These are phyloP conservation scores for Tuberolachnus salignus DNA, from an alignment of 2,888 invertebrate genomes.

Conservation along the genomic window DNA sequence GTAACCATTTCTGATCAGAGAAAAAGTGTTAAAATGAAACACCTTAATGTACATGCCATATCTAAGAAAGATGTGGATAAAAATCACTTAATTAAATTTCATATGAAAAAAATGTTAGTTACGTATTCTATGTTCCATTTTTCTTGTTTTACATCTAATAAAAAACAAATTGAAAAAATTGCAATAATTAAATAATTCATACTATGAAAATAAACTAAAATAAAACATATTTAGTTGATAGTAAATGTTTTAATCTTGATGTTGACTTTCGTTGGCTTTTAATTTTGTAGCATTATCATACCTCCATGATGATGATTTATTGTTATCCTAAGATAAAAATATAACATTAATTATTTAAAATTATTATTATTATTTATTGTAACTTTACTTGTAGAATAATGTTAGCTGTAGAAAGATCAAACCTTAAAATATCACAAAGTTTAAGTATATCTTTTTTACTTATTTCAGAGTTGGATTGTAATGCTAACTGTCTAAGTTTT, in stretches of 20 bases:
- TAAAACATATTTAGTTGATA: neutral
- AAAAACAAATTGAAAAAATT: too few species aligned
- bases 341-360: neutral
- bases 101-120: too few species aligned
- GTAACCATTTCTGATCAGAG: too few species aligned
- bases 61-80: too few species aligned
- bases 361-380: neutral
- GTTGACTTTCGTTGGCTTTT: neutral
- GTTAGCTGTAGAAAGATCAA: slow-evolving; percentile 69
- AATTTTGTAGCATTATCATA: slow-evolving; percentile 1
- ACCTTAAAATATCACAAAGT: slow-evolving; percentile 73
- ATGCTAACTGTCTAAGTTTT: slow-evolving; percentile 58
- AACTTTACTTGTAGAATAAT: slow-evolving; percentile 70
- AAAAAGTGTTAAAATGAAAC: too few species aligned
- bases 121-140: too few species aligned
- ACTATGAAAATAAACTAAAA: neutral
- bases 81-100: too few species aligned
- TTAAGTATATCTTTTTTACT: slow-evolving; percentile 64
- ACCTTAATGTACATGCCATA: too few species aligned
- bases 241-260: neutral
- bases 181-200: too few species aligned
- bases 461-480: slow-evolving; percentile 52
- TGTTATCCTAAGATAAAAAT: slow-evolving; percentile 25
- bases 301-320: slow-evolving; percentile 35
- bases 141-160: too few species aligned